A percentile compares a stretch with the other conserved stretches of the same genome.
Evolutionary conservation across 2,797 vertebrate species (phyloP).

Genomic region (Oryzias dopingdopingensis): DNA sequence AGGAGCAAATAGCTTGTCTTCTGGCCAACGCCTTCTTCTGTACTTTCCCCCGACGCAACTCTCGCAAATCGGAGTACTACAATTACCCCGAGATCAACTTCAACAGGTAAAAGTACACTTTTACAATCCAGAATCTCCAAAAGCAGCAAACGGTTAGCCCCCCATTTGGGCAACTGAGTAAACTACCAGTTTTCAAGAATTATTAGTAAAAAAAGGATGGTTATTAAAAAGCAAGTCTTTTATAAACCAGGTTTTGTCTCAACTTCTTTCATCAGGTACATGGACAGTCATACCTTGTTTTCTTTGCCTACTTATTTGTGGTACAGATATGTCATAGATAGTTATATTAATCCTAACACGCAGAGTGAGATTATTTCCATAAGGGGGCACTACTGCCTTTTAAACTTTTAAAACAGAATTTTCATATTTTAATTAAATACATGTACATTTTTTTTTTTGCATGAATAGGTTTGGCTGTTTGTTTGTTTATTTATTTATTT

Average conservation of each 20-base stretch:
- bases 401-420: constrained; percentile 32
- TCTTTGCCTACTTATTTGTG: background rate
- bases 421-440: background rate
- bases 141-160: constrained; percentile 1
- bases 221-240: background rate
- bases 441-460: background rate
- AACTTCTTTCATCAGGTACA: constrained; percentile 8
- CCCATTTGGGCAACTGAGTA: background rate
- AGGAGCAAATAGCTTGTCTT: constrained; percentile 92
- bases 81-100: constrained; percentile 92
- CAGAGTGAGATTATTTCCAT: constrained; percentile 54
- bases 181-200: no score
- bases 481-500: no score
- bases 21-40: constrained; percentile 98
- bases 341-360: constrained; percentile 8
- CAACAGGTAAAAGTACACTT: constrained; percentile 80
- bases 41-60: constrained; percentile 94
- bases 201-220: no score
- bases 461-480: no score
- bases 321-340: background rate
- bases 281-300: background rate
- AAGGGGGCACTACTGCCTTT: constrained; percentile 66
- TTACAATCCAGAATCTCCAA: background rate
- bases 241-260: background rate
- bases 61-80: constrained; percentile 89